Conservation (phyloP, 2,888 invertebrate species). For the Noctua fimbriata region DNA sequence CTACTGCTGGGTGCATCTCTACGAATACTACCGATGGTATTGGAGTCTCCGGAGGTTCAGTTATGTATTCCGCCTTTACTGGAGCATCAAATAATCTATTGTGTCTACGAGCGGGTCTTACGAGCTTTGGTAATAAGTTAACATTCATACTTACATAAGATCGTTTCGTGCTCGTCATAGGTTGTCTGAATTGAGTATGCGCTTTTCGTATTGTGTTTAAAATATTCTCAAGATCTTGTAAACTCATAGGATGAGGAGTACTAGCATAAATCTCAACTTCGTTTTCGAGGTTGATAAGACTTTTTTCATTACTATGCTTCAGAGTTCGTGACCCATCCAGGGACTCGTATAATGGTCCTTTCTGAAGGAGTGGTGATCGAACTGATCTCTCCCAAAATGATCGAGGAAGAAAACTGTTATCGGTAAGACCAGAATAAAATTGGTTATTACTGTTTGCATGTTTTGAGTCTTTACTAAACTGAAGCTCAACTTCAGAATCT, state of each 20-base stretch:
- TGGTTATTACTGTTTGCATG: conserved; percentile 13
- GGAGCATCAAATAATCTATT: conserved; percentile 22
- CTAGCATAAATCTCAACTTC: conserved; percentile 78
- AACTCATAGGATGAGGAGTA: conserved; percentile 73
- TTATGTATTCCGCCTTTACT: conserved; percentile 12
- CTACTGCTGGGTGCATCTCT: conserved; percentile 16
- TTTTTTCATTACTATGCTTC: conserved; percentile 77
- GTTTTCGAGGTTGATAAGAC: conserved; percentile 81
- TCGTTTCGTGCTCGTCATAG: conserved; percentile 22
- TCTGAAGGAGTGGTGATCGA: conserved; percentile 77
- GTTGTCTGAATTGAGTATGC: conserved; percentile 48
- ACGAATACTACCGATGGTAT: conserved; percentile 1
- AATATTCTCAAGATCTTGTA: conserved; percentile 83
- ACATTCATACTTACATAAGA: conserved; percentile 74
- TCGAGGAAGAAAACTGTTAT: conserved; percentile 74
- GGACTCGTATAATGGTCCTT: conserved; percentile 38
- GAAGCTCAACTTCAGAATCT: conserved; percentile 72
- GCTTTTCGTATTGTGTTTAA: conserved; percentile 75
- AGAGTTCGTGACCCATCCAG: conserved; percentile 67
- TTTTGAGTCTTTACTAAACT: conserved; percentile 69
- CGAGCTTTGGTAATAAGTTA: conserved; percentile 73
- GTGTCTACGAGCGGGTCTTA: conserved; percentile 20
- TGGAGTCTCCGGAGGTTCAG: conserved; percentile 6
- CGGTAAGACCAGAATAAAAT: conserved; percentile 73
- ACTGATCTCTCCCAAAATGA: conserved; percentile 86